Evolutionary conservation across 2,113 vertebrate genomes (phyloP).

Genomic region (Morone chrysops): DNA sequence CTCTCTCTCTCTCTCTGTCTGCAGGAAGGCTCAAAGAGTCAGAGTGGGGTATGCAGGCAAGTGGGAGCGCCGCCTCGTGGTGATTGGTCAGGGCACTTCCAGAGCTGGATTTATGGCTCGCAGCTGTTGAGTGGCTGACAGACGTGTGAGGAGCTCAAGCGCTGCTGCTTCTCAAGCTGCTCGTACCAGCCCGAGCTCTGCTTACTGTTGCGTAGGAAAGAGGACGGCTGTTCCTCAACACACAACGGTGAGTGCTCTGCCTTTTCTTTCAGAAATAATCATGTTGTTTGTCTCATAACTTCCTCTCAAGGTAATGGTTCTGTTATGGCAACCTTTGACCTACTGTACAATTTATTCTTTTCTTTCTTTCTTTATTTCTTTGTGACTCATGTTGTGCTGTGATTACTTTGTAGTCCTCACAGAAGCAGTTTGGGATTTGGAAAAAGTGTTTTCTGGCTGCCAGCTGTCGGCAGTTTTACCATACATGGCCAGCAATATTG

Average conservation of each 20-base stretch:
- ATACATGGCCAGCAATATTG: constrained; percentile 62
- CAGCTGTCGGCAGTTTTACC: constrained; percentile 52
- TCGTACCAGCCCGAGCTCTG: constrained; percentile 59
- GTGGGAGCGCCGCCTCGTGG: constrained; percentile 75
- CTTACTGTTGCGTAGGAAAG: constrained; percentile 49
- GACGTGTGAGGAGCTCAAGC: constrained; percentile 73
- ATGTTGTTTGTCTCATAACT: not conserved
- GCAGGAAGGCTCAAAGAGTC: constrained; percentile 34
- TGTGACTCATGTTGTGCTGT: constrained; percentile 1
- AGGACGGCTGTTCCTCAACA: constrained; percentile 57
- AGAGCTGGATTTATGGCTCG: constrained; percentile 83
- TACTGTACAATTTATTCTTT: constrained; percentile 2
- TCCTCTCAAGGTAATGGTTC: constrained; percentile 5
- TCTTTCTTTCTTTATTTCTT: not conserved
- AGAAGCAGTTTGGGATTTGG: constrained; percentile 35
- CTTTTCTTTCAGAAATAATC: not conserved
- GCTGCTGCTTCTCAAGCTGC: constrained; percentile 65
- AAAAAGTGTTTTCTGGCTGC: constrained; percentile 39
- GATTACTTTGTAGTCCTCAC: constrained; percentile 18
- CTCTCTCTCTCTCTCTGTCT: constrained; percentile 13
- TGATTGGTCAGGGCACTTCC: constrained; percentile 65
- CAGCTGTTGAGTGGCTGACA: constrained; percentile 88
- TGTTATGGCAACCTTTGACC: constrained; percentile 53
- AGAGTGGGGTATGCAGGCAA: constrained; percentile 39
- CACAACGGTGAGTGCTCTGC: constrained; percentile 76